Evolutionary conservation across 2,113 vertebrate genomes (phyloP).

Genomic region (Cyanistes caeruleus): DNA sequence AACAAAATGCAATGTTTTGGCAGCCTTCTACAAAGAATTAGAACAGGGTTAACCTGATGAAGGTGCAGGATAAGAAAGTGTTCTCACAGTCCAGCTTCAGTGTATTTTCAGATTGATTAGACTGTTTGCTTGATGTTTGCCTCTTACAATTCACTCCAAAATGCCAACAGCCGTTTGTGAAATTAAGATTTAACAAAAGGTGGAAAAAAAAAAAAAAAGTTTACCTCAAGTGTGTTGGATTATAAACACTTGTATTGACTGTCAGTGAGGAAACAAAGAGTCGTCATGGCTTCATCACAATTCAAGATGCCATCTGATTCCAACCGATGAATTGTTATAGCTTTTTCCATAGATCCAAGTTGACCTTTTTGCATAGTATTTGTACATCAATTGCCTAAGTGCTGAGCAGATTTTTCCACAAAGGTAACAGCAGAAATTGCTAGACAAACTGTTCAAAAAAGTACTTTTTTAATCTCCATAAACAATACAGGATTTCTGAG

Average conservation of each 20-base stretch:
- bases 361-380: neutral
- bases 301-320: neutral
- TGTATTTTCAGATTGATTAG: neutral
- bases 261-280: neutral
- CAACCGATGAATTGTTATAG: neutral
- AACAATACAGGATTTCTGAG: neutral
- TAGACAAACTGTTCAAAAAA: neutral
- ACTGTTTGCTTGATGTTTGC: neutral
- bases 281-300: neutral
- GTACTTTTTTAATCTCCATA: neutral
- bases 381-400: neutral
- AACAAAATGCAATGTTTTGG: neutral
- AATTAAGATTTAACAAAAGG: conserved; percentile 5
- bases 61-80: neutral
- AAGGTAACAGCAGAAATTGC: neutral
- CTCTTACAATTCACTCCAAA: neutral
- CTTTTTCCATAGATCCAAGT: neutral
- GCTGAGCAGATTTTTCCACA: neutral
- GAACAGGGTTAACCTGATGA: neutral
- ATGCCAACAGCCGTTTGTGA: neutral
- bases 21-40: neutral
- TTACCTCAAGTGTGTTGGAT: neutral
- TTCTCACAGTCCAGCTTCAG: neutral
- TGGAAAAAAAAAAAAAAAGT: neutral
- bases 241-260: neutral